phyloP scores from a whole-genome alignment of 2,888 invertebrate species.

The Plagodis pulveraria region DNA sequence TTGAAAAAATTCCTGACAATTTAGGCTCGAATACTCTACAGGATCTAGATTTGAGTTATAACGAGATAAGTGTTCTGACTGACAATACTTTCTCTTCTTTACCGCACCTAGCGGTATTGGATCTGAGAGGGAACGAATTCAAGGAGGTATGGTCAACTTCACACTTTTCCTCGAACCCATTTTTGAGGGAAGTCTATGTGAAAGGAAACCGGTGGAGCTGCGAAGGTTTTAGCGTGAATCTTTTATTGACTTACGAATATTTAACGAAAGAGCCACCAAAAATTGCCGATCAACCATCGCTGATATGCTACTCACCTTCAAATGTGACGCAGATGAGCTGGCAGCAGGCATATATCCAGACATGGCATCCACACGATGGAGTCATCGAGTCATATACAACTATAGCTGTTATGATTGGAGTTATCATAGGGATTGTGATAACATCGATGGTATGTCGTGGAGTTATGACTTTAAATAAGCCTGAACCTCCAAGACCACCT shows the following conservation, averaged over 20 bases:
- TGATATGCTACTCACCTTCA: conserved; percentile 88
- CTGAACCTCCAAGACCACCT: conserved; percentile 58
- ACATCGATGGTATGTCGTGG: conserved; percentile 85
- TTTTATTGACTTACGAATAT: conserved; percentile 86
- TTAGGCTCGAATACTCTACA: conserved; percentile 85
- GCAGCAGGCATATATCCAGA: conserved; percentile 87
- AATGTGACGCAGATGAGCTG: conserved; percentile 87
- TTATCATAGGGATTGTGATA: conserved; percentile 81
- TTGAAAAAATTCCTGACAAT: conserved; percentile 85
- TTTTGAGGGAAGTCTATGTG: conserved; percentile 84
- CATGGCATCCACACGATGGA: conserved; percentile 82
- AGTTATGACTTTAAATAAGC: conserved; percentile 71
- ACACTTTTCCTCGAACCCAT: conserved; percentile 86
- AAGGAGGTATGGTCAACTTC: conserved; percentile 86
- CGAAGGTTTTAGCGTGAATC: conserved; percentile 85
- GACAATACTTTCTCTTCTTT: conserved; percentile 86
- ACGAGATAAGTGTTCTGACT: conserved; percentile 84
- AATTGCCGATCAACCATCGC: conserved; percentile 64
- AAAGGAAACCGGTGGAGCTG: conserved; percentile 92
- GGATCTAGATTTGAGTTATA: conserved; percentile 85
- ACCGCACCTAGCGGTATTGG: conserved; percentile 86
- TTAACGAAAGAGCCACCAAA: conserved; percentile 84
- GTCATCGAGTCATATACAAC: conserved; percentile 79
- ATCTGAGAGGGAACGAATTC: conserved; percentile 89
- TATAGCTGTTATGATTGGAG: conserved; percentile 80